A percentile compares a stretch with the other conserved stretches of the same genome.
Conservation (phyloP, 2,797 vertebrate genomes). For the Graptemys geographica region DNA sequence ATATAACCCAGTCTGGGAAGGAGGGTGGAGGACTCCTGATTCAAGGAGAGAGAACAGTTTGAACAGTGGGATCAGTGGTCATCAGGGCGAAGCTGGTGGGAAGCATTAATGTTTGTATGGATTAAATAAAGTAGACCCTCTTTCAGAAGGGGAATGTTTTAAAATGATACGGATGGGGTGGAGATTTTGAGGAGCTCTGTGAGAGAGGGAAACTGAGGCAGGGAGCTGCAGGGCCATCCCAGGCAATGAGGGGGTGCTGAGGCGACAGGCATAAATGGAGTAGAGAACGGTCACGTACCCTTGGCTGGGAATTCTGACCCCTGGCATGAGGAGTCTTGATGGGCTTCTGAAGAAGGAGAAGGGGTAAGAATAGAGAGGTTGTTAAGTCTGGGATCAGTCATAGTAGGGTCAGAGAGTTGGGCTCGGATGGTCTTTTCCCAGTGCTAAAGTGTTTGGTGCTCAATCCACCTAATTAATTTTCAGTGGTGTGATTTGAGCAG, state of each 20-base stretch:
- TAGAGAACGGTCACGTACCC: neutral
- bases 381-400: rapidly evolving
- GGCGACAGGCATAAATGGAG: neutral
- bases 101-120: neutral
- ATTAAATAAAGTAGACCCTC: neutral
- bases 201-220: neutral
- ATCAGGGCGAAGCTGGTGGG: neutral
- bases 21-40: neutral
- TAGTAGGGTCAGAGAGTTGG: rapidly evolving
- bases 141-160: neutral
- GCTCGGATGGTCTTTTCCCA: neutral
- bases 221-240: neutral
- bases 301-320: neutral
- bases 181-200: neutral
- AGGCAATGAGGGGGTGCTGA: neutral
- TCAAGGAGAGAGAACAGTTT: neutral
- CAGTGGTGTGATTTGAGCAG: neutral
- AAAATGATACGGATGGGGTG: neutral
- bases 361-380: neutral
- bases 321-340: neutral
- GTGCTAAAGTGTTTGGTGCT: neutral
- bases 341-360: neutral
- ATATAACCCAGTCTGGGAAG: neutral
- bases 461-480: neutral
- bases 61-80: neutral